phyloP scores from a whole-genome alignment of 2,888 invertebrate species.

The Agriopis marginaria region DNA sequence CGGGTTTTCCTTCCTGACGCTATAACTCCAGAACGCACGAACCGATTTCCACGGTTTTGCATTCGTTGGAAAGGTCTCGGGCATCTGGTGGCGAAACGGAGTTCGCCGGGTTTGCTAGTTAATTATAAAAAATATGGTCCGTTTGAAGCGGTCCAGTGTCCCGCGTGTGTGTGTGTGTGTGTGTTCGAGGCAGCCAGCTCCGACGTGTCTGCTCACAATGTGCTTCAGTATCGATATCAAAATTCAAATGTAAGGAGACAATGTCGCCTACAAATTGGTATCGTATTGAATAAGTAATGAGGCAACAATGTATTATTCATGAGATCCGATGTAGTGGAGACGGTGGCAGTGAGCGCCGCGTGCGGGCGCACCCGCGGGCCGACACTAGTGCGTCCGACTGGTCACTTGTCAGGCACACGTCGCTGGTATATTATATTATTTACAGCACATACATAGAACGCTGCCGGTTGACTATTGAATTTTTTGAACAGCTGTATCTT shows the following conservation, averaged over 20 bases:
- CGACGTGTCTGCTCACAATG: not conserved
- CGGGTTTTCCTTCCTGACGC: no score
- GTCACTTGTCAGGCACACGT: not conserved
- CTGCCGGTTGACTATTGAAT: no score
- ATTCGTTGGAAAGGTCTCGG: no score
- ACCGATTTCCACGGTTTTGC: no score
- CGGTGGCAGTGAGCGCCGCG: not conserved
- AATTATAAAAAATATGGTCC: not conserved
- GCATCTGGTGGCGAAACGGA: no score
- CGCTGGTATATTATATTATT: no score
- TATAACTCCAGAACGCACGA: no score
- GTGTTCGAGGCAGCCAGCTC: not conserved
- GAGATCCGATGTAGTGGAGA: not conserved
- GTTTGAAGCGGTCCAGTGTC: constrained; percentile 18
- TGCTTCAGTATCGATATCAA: constrained; percentile 3
- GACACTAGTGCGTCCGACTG: no score
- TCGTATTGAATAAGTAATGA: constrained; percentile 23
- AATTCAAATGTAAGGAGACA: constrained; percentile 19
- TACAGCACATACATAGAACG: no score
- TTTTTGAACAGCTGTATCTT: no score
- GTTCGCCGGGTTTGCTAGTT: no score
- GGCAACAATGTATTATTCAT: constrained; percentile 26
- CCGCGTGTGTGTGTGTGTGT: not conserved
- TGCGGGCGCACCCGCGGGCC: no score
- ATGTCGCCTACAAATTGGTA: constrained; percentile 25